Percentiles rank a stretch among this genome's conserved stretches.
phyloP scores from a whole-genome alignment of 2,113 vertebrate species.

The Microtus ochrogaster region DNA sequence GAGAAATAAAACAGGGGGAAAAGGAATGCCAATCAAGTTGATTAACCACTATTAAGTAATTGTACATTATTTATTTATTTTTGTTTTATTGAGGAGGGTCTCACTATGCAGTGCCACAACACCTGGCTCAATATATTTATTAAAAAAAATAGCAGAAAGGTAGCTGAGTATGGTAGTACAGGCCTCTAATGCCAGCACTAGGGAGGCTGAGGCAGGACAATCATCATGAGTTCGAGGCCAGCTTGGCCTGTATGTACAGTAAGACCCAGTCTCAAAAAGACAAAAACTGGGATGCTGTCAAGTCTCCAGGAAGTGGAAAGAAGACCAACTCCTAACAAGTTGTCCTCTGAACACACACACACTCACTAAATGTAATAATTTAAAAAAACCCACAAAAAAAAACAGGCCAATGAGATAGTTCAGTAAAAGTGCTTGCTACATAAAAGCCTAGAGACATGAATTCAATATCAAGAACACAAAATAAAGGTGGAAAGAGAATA shows the following conservation, averaged over 20 bases:
- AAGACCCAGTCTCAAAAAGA: background rate
- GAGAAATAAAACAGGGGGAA: conserved; percentile 36
- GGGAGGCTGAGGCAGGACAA: background rate
- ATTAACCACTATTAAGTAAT: conserved; percentile 4
- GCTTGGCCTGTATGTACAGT: no score
- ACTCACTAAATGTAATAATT: background rate
- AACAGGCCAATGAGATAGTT: background rate
- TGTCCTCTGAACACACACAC: background rate
- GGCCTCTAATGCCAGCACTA: background rate
- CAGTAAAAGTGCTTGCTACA: background rate
- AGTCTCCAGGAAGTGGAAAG: background rate
- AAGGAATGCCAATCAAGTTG: background rate
- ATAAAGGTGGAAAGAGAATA: background rate
- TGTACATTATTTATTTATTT: background rate
- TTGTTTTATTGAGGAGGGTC: background rate
- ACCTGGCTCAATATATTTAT: background rate
- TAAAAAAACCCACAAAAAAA: background rate
- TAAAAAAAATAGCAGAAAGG: background rate
- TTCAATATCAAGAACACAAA: background rate
- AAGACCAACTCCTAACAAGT: background rate
- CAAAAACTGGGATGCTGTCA: background rate
- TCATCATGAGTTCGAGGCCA: background rate
- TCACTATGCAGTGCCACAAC: background rate
- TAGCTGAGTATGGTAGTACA: background rate
- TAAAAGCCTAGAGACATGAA: background rate